These are phyloP conservation scores for Drosophila colorata DNA, from an alignment of 2,888 invertebrate genomes.

Conservation along the genomic window DNA sequence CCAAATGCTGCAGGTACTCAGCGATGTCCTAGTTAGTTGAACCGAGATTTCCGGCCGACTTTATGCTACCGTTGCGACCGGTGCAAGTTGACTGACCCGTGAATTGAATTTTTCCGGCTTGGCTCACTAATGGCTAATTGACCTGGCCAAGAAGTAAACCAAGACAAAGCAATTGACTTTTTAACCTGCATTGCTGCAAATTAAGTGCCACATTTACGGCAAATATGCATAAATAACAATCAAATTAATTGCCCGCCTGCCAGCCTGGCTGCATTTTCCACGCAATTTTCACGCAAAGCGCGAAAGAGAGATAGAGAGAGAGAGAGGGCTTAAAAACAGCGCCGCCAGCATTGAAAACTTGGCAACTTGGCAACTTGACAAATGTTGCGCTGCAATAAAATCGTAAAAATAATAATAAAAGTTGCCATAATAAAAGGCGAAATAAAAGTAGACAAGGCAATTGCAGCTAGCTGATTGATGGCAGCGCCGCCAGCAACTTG, in stretches of 20 bases:
- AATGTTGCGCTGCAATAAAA: constrained; percentile 46
- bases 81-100: constrained; percentile 9
- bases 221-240: constrained; percentile 64
- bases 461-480: constrained; percentile 67
- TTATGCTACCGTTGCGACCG: neutral
- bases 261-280: constrained; percentile 58
- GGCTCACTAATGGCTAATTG: constrained; percentile 24
- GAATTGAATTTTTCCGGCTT: constrained; percentile 20
- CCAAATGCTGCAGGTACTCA: constrained; percentile 20
- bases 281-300: constrained; percentile 62
- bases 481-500: constrained; percentile 58
- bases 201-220: constrained; percentile 40
- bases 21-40: constrained; percentile 27
- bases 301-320: neutral
- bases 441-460: constrained; percentile 46
- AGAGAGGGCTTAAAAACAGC: constrained; percentile 7
- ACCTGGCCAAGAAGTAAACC: constrained; percentile 62
- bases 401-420: constrained; percentile 42
- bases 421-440: constrained; percentile 62
- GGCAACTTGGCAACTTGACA: constrained; percentile 58
- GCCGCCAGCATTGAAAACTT: constrained; percentile 50
- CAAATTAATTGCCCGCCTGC: constrained; percentile 69
- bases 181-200: constrained; percentile 65
- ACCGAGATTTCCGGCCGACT: constrained; percentile 36
- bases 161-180: constrained; percentile 72